Evolutionary conservation across 2,888 invertebrate genomes (phyloP), one percentile per base, ranked within the genome.

Genomic region (Onchidella celtica): DNA sequence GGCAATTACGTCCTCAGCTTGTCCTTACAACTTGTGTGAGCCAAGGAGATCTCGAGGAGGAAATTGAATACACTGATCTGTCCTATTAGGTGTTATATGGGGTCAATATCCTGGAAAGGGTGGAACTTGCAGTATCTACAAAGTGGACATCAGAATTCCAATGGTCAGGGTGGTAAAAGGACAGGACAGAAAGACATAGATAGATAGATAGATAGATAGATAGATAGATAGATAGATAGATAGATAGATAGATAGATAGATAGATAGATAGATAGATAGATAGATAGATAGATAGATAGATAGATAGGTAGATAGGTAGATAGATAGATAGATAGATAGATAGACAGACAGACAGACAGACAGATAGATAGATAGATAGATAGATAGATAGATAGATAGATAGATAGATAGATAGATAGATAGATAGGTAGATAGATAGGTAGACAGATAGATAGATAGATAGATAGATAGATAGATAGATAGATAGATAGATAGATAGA

Each of bases 201-300:
- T 47, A 47, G 47, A 47, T 47, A 47, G 47, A 47, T 47, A 47
- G 47, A 47, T 47, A 47, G 66, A n/a, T n/a, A 61, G 63, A n/a
- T n/a, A 24, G 63, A n/a, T n/a, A 24, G 63, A 3, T 27, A 17
- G 68, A 68, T 21, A 34, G 68, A 34, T 34, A 68, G 68, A 34
- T 17, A 68, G 68, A 68, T 34, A 34, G 68, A 34, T 34, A 34
- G 68, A 34, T 34, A 68, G 68, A 68, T 34, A 34, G 68, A 68
- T 34, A 34, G 36, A 68, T 34, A 68, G 68, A 68, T 34, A 34
- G 36, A 68, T 34, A 34, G 34, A 34, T 34, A 68, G 27, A 34
- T 34, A 68, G 36, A 38, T 34, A 68, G 68, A 68, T 34, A 47
- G 29, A 47, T 47, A 47, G 47, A 47, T 47, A 47, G 47, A 47